Base-by-base conservation (phyloP, 2,797 vertebrate genomes). In the Diplodus sargus region DNA sequence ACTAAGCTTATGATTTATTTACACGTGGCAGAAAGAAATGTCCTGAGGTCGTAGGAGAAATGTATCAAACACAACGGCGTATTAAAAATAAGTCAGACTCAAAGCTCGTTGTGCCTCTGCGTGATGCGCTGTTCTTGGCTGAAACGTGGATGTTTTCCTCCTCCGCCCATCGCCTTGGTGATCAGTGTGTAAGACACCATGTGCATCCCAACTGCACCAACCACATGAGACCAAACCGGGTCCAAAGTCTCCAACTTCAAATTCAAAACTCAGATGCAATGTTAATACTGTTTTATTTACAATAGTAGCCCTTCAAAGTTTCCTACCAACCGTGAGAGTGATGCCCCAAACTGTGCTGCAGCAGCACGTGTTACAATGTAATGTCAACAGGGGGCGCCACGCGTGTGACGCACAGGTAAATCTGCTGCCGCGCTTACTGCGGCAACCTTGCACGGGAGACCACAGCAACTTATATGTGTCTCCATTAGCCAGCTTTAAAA, bases 1-100 rank as follows among this genome's bases (percentile, higher is more conserved):
- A 48, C 42, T 56, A 60, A 80, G 51, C 13, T n/a, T 56, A 39
- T 58, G 45, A 56, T 42, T 59, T 47, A 59, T 53, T 75, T 59
- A 42, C 23, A 22, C 10, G 5, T n/a, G 60, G 52, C 52, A 39
- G 25, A 15, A 25, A 48, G n/a, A 70, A 42, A 62, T 62, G 70
- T 70, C 49, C 56, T 16, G 3, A 51, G 51, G 64, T 69, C 48
- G 18, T 60, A 20, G n/a, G 12, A 65, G 7, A 34, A 59, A 53
- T 79, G 0, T 49, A 56, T 34, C 67, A 62, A 57, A 51, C 34
- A 13, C 52, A n/a, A 15, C 11, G 30, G 15, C 52, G 13, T 17
- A 17, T 48, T 60, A 13, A 51, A 64, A 25, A 34, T 34, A 34
- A 34, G 9, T 13, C 59, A 15, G 59, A 17, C 10, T 60, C 16